These are phyloP conservation scores for Luperina nickerlii DNA, from an alignment of 2,888 invertebrate species.

Conservation along the genomic window DNA sequence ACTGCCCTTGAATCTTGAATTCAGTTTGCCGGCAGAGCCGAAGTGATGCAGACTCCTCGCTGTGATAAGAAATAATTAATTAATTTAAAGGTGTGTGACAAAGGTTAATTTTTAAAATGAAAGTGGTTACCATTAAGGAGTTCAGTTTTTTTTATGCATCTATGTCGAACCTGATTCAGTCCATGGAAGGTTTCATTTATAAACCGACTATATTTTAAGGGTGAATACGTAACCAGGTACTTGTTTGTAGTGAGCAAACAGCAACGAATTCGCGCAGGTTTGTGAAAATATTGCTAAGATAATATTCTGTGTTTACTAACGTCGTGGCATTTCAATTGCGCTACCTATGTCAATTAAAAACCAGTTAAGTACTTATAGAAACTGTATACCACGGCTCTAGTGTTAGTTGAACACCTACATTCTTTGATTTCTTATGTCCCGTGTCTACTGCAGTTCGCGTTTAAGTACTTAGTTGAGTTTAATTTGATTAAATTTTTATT, in stretches of 20 bases:
- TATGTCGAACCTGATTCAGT: not conserved
- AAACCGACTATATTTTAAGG: not conserved
- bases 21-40: conserved; percentile 72
- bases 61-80: conserved; percentile 18
- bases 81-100: conserved; percentile 46
- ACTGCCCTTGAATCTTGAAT: conserved; percentile 62
- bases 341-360: conserved; percentile 16
- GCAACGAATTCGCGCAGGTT: conserved; percentile 10
- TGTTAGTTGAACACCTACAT: too few relatives aligned
- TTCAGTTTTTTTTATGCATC: not conserved
- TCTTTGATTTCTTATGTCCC: not conserved
- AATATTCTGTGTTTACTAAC: conserved; percentile 17
- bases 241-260: conserved; percentile 15
- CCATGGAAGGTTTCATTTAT: conserved; percentile 22
- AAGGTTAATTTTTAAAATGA: conserved; percentile 7
- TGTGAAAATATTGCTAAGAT: conserved; percentile 20
- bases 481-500: too few relatives aligned
- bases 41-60: conserved; percentile 66
- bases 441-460: not conserved
- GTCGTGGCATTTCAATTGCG: not conserved
- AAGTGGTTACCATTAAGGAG: not conserved
- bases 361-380: conserved; percentile 7
- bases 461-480: too few relatives aligned
- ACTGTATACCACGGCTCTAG: not conserved
- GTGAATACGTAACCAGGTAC: conserved; percentile 15